A percentile compares a stretch with the other conserved stretches of the same genome.
phyloP scores from a whole-genome alignment of 2,797 vertebrate genomes.

The Pseudomugil tenellus region DNA sequence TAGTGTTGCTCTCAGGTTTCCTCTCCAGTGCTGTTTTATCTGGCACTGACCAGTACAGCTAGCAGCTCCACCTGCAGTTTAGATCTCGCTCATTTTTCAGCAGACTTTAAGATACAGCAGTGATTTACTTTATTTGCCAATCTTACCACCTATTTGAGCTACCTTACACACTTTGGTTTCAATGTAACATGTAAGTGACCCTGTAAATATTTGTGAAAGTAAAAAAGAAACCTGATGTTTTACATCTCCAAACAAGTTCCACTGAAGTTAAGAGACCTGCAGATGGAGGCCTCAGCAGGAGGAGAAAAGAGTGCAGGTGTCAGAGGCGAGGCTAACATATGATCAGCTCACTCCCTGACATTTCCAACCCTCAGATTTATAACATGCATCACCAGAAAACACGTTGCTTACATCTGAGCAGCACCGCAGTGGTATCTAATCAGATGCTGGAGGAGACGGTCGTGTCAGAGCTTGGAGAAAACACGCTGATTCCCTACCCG shows the following conservation, averaged over 20 bases:
- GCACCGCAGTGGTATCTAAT: slow-evolving; percentile 63
- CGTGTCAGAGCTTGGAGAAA: slow-evolving; percentile 70
- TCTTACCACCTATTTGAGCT: slow-evolving; percentile 1
- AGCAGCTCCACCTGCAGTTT: slow-evolving; percentile 17
- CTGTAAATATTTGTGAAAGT: slow-evolving; percentile 33
- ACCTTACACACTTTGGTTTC: background rate
- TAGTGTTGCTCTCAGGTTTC: background rate
- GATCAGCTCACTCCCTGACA: slow-evolving; percentile 65
- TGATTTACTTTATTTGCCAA: background rate
- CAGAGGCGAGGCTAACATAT: slow-evolving; percentile 55
- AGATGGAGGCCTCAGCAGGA: slow-evolving; percentile 49
- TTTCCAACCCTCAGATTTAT: slow-evolving; percentile 45
- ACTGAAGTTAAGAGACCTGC: slow-evolving; percentile 31
- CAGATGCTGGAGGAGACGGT: slow-evolving; percentile 66
- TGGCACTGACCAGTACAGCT: background rate
- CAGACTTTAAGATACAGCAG: background rate
- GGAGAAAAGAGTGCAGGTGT: slow-evolving; percentile 62
- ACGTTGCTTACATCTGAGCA: slow-evolving; percentile 61
- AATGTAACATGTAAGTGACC: slow-evolving; percentile 11
- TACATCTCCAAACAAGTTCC: slow-evolving; percentile 13
- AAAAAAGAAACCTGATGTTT: slow-evolving; percentile 5
- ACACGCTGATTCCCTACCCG: slow-evolving; percentile 76
- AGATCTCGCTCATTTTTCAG: background rate
- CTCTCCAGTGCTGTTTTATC: slow-evolving; percentile 1
- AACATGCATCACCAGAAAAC: slow-evolving; percentile 52